phyloP scores from a whole-genome alignment of 2,113 vertebrate genomes.

The Oophaga pumilio region DNA sequence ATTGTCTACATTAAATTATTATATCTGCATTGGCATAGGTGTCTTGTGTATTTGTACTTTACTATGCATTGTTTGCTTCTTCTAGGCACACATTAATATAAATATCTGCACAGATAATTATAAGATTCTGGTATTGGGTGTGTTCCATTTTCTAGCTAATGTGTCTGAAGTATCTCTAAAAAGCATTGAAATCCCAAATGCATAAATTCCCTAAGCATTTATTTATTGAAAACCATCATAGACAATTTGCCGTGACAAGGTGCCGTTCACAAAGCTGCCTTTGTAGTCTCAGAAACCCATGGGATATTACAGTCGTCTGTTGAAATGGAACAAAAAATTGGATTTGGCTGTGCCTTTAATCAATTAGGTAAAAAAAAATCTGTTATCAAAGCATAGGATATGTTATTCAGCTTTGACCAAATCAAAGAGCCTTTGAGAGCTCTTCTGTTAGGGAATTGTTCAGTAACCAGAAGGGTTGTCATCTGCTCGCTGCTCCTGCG shows the following conservation, averaged over 20 bases:
- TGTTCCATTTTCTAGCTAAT: slow-evolving; percentile 45
- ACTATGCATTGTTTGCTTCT: neutral
- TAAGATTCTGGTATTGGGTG: slow-evolving; percentile 33
- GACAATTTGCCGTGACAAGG: slow-evolving; percentile 57
- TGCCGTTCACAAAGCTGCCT: slow-evolving; percentile 50
- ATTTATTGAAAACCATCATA: slow-evolving; percentile 58
- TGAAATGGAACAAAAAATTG: slow-evolving; percentile 57
- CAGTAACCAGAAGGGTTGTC: slow-evolving; percentile 43
- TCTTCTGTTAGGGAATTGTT: slow-evolving; percentile 49
- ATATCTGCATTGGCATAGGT: neutral
- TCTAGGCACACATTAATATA: neutral
- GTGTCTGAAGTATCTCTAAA: slow-evolving; percentile 48
- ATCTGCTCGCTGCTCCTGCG: slow-evolving; percentile 18
- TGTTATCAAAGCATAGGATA: slow-evolving; percentile 54
- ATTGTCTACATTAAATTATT: neutral
- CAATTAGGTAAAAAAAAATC: slow-evolving; percentile 55
- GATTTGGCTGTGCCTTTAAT: slow-evolving; percentile 56
- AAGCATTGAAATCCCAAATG: slow-evolving; percentile 50
- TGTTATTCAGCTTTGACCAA: slow-evolving; percentile 46
- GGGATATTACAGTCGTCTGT: slow-evolving; percentile 49
- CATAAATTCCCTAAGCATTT: slow-evolving; percentile 55
- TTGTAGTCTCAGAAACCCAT: slow-evolving; percentile 51
- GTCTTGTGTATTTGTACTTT: neutral
- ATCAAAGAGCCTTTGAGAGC: slow-evolving; percentile 51
- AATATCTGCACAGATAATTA: slow-evolving; percentile 25